phyloP scores from a whole-genome alignment of 1,140 invertebrate genomes.

The Ephestia elutella region DNA sequence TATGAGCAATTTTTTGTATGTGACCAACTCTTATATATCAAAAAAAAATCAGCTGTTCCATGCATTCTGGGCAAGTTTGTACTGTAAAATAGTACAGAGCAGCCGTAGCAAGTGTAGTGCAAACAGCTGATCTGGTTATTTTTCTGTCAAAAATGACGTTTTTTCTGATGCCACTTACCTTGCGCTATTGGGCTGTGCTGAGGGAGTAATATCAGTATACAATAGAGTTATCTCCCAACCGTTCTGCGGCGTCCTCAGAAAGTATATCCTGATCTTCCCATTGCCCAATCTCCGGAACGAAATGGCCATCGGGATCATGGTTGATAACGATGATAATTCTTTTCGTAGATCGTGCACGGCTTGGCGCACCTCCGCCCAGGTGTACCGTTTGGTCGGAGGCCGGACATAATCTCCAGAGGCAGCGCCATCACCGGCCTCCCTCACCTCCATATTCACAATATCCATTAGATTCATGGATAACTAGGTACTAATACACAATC shows the following conservation, averaged over 20 bases:
- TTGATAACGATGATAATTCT: slow-evolving; percentile 83
- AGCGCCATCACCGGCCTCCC: slow-evolving; percentile 61
- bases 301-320: slow-evolving; percentile 85
- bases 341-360: slow-evolving; percentile 88
- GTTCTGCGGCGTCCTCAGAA: slow-evolving; percentile 88
- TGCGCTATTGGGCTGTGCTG: slow-evolving; percentile 39
- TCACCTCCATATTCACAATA: slow-evolving; percentile 59
- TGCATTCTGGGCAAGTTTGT: no score
- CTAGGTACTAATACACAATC: slow-evolving; percentile 17
- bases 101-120: no score
- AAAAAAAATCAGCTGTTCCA: no score
- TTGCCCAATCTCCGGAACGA: slow-evolving; percentile 85
- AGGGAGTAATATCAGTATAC: slow-evolving; percentile 84
- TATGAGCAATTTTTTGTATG: no score
- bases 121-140: background rate
- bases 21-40: no score
- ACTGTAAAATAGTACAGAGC: no score
- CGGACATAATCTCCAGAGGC: slow-evolving; percentile 49
- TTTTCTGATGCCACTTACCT: slow-evolving; percentile 37
- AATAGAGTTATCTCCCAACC: slow-evolving; percentile 91
- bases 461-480: slow-evolving; percentile 48
- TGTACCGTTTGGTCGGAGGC: slow-evolving; percentile 62
- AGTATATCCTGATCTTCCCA: slow-evolving; percentile 89
- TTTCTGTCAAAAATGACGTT: background rate
- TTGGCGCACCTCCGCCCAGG: slow-evolving; percentile 87